These are phyloP conservation scores for Leptinotarsa rubiginosa DNA, from an alignment of 2,888 invertebrate genomes.

Conservation along the genomic window DNA sequence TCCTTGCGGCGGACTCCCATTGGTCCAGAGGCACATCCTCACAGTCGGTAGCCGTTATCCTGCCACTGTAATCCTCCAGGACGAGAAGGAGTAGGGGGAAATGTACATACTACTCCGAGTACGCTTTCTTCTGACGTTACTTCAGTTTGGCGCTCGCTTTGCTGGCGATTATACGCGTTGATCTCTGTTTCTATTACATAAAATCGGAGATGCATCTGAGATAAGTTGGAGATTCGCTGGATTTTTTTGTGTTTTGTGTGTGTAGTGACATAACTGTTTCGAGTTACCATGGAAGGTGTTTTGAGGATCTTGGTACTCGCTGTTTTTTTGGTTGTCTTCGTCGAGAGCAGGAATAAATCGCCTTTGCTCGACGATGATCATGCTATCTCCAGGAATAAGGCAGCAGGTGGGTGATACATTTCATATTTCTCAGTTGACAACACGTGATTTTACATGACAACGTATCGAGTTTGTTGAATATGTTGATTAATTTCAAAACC, in stretches of 20 bases:
- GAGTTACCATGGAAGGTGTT: slow-evolving; percentile 30
- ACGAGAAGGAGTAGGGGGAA: slow-evolving; percentile 54
- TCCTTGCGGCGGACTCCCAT: slow-evolving; percentile 32
- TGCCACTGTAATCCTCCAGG: slow-evolving; percentile 57
- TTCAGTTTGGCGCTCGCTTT: slow-evolving; percentile 18
- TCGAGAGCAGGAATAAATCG: slow-evolving; percentile 56
- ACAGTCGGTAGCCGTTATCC: slow-evolving; percentile 44
- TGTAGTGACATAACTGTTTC: slow-evolving; percentile 37
- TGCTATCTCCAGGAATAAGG: slow-evolving; percentile 59
- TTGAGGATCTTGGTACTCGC: slow-evolving; percentile 31
- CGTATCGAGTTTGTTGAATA: neutral
- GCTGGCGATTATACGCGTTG: slow-evolving; percentile 18
- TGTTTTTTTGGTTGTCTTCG: slow-evolving; percentile 32
- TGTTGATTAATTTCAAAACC: neutral
- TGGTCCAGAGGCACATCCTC: slow-evolving; percentile 45
- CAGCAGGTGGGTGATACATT: slow-evolving; percentile 57
- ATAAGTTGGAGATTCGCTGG: slow-evolving; percentile 14
- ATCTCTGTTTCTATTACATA: slow-evolving; percentile 33
- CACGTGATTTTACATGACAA: neutral
- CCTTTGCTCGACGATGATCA: slow-evolving; percentile 61
- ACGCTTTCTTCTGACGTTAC: slow-evolving; percentile 19
- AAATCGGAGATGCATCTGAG: slow-evolving; percentile 30
- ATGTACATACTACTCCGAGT: slow-evolving; percentile 54
- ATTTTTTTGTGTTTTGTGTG: slow-evolving; percentile 34
- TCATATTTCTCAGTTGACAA: neutral